Evolutionary conservation across 1,140 invertebrate genomes (phyloP).

Genomic region (Meteorus sp.): DNA sequence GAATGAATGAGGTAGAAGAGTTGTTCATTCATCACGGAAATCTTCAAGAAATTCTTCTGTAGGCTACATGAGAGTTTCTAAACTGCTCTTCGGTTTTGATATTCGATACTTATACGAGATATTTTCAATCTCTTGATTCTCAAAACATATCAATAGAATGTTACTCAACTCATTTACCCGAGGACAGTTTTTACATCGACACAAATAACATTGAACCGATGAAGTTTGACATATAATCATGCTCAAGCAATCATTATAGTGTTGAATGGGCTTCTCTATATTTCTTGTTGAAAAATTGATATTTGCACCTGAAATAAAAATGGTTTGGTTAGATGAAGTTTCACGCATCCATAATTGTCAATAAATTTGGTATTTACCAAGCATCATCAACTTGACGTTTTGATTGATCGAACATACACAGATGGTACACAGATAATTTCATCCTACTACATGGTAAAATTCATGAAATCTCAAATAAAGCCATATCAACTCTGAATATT

Average conservation of each 20-base stretch:
- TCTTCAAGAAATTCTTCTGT: conserved; percentile 23
- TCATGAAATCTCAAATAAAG: too few species aligned
- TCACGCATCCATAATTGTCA: conserved; percentile 1
- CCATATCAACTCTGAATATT: too few species aligned
- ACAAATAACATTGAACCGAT: conserved; percentile 15
- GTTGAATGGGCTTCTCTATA: not conserved
- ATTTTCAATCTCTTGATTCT: conserved; percentile 13
- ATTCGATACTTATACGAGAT: conserved; percentile 20
- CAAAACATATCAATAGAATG: conserved; percentile 5
- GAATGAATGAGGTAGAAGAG: conserved; percentile 26
- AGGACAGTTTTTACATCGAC: conserved; percentile 20
- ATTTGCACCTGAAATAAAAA: conserved; percentile 11
- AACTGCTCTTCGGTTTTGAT: conserved; percentile 11
- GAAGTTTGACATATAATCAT: conserved; percentile 6
- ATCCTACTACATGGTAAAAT: too few species aligned
- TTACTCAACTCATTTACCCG: conserved; percentile 3
- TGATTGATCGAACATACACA: conserved; percentile 35
- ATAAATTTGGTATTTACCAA: conserved; percentile 4
- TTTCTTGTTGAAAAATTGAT: conserved; percentile 3
- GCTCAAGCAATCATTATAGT: conserved; percentile 21
- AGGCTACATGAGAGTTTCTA: not conserved
- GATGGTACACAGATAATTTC: too few species aligned
- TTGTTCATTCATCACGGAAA: conserved; percentile 15
- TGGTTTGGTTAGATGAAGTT: not conserved
- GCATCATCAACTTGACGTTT: conserved; percentile 35